Evolutionary conservation across 2,797 vertebrate genomes (phyloP).

Genomic region (Parauchenoglanis ngamensis): DNA sequence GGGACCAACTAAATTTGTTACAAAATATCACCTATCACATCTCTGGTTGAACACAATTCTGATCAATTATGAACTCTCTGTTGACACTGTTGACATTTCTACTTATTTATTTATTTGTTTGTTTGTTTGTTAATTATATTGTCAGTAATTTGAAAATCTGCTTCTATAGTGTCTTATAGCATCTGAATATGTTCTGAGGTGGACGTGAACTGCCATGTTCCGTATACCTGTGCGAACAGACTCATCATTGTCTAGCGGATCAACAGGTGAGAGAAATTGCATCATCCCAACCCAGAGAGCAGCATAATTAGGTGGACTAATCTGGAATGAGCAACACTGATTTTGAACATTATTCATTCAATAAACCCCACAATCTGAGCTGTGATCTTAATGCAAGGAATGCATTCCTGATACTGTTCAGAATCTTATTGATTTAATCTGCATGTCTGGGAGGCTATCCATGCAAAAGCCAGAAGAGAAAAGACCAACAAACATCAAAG

Average conservation of each 20-base stretch:
- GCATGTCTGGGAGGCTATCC: constrained; percentile 61
- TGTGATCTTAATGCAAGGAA: not conserved
- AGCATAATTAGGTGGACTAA: not conserved
- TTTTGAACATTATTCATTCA: not conserved
- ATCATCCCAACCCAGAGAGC: not conserved
- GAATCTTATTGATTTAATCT: constrained; percentile 69
- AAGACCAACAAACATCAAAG: constrained; percentile 80
- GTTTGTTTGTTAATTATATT: not conserved
- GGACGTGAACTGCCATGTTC: not conserved
- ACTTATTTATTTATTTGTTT: not conserved
- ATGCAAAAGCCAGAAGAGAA: constrained; percentile 51
- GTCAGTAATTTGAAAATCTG: not conserved
- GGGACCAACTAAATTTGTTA: not conserved
- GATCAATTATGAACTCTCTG: not conserved
- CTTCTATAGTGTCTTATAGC: not conserved
- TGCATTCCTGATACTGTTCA: not conserved
- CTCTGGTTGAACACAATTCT: not conserved
- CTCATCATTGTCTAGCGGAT: not conserved
- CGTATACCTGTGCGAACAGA: not conserved
- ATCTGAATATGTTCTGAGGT: not conserved
- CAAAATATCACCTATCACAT: not conserved
- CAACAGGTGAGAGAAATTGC: not conserved
- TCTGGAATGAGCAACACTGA: no score
- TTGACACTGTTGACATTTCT: not conserved
- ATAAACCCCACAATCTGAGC: not conserved